Conservation (phyloP, 2,888 invertebrate genomes). For the Ophion ellenae region DNA sequence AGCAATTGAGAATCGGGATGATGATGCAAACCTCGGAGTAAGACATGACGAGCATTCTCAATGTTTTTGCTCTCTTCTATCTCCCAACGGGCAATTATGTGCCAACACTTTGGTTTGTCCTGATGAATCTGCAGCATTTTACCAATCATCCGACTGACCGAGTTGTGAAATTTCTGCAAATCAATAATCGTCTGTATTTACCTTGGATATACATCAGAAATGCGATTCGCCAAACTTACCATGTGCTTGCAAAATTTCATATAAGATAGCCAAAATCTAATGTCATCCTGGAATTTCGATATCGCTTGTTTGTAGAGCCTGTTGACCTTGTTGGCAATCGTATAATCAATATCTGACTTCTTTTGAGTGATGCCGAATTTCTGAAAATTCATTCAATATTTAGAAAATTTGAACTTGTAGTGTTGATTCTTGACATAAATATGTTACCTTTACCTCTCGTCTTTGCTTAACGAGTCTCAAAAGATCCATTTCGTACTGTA, state of each 20-base stretch:
- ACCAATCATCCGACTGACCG: slow-evolving; percentile 81
- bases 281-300: slow-evolving; percentile 89
- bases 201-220: neutral
- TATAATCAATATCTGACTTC: slow-evolving; percentile 88
- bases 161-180: slow-evolving; percentile 78
- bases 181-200: neutral
- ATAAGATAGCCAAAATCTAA: slow-evolving; percentile 90
- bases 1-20: slow-evolving; percentile 89
- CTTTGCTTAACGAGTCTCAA: slow-evolving; percentile 88
- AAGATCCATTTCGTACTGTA: slow-evolving; percentile 89
- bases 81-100: slow-evolving; percentile 92
- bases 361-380: slow-evolving; percentile 86
- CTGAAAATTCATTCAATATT: slow-evolving; percentile 69
- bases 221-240: slow-evolving; percentile 79
- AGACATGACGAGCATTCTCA: slow-evolving; percentile 88
- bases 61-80: slow-evolving; percentile 88
- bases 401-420: neutral
- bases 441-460: slow-evolving; percentile 83
- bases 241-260: slow-evolving; percentile 91
- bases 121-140: slow-evolving; percentile 88
- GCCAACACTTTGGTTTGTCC: slow-evolving; percentile 91
- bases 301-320: slow-evolving; percentile 90
- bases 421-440: neutral
- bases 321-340: slow-evolving; percentile 89
- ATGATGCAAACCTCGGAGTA: slow-evolving; percentile 91